Conservation (phyloP, 2,113 vertebrate species). For the Semnopithecus entellus region DNA sequence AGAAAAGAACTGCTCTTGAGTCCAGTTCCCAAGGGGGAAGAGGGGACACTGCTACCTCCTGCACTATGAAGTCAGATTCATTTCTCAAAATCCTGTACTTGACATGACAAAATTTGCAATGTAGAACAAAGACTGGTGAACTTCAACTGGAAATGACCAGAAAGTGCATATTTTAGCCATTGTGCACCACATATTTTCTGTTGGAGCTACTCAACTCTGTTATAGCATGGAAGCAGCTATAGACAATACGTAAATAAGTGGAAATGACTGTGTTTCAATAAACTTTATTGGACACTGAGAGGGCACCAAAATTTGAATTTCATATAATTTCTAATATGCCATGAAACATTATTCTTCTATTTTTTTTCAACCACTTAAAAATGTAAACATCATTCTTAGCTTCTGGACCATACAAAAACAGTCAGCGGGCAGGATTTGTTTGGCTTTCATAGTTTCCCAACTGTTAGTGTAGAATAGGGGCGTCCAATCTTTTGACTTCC, state of each 20-base stretch:
- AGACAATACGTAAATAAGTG: not conserved
- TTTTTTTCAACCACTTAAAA: not conserved
- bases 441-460: not conserved
- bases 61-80: conserved; percentile 21
- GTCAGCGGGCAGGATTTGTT: not conserved
- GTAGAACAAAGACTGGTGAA: not conserved
- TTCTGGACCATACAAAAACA: not conserved
- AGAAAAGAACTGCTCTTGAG: not conserved
- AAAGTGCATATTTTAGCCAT: not conserved
- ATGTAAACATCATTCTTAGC: not conserved
- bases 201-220: not conserved
- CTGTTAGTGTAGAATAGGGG: not conserved
- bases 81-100: conserved; percentile 47
- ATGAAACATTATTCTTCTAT: not conserved
- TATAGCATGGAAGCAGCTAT: not conserved
- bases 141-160: not conserved
- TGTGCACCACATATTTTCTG: not conserved
- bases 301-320: not conserved
- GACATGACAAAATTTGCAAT: conserved; percentile 36
- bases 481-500: no score
- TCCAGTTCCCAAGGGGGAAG: not conserved
- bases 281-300: not conserved
- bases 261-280: not conserved
- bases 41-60: not conserved
- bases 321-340: not conserved